Evolutionary conservation across 1,140 invertebrate species (phyloP).

Genomic region (Vollenhovia emeryi): DNA sequence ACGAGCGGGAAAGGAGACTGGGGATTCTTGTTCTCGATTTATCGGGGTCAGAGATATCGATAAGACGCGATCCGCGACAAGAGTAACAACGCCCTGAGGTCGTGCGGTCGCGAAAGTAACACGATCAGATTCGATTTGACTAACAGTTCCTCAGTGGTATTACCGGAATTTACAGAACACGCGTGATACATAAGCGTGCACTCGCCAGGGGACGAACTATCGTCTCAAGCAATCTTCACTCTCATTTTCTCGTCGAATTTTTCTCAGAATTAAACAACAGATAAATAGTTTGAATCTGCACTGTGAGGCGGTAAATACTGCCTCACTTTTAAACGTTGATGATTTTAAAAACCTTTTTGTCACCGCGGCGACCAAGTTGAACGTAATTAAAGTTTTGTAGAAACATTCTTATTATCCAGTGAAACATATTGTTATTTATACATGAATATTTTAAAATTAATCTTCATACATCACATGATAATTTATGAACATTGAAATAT

Average conservation of each 20-base stretch:
- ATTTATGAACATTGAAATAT: constrained; percentile 24
- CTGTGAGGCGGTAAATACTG: not conserved
- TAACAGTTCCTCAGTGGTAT: constrained; percentile 55
- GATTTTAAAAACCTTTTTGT: not conserved
- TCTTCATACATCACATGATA: not conserved
- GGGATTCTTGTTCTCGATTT: constrained; percentile 60
- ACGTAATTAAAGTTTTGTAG: not conserved
- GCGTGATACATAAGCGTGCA: constrained; percentile 34
- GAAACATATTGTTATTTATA: not conserved
- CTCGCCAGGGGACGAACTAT: not conserved
- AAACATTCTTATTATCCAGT: not conserved
- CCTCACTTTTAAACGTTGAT: not conserved
- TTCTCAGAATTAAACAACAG: constrained; percentile 14
- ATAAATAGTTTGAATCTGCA: not conserved
- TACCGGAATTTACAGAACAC: constrained; percentile 54
- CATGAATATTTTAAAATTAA: constrained; percentile 14
- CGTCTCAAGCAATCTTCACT: constrained; percentile 1
- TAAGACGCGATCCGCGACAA: constrained; percentile 59
- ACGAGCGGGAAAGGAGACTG: not conserved
- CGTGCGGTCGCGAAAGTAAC: constrained; percentile 51
- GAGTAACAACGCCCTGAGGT: constrained; percentile 58
- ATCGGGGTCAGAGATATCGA: constrained; percentile 66
- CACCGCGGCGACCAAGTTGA: not conserved
- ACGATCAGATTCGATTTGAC: constrained; percentile 65
- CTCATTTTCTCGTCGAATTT: not conserved